A percentile compares a stretch with the other conserved stretches of the same genome.
Conservation (phyloP, 2,888 invertebrate species). For the Ectropis crepuscularia region DNA sequence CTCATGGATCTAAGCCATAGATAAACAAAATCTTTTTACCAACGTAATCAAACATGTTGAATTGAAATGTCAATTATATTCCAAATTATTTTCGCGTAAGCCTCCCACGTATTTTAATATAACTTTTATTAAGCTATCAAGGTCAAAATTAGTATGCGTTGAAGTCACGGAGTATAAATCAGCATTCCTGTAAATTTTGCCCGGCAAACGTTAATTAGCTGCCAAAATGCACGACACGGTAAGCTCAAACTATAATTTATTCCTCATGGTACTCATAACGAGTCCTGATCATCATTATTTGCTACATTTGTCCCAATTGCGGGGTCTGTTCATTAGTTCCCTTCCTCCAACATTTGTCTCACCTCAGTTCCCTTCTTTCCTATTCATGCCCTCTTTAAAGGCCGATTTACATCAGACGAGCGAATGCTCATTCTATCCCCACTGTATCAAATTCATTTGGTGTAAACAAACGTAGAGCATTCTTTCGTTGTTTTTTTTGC, state of each 20-base stretch:
- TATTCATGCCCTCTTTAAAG: too few species aligned
- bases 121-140: slow-evolving; percentile 11
- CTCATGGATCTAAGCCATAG: background rate
- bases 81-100: slow-evolving; percentile 18
- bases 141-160: slow-evolving; percentile 34
- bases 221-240: slow-evolving; percentile 73
- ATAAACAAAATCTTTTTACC: background rate
- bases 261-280: too few species aligned
- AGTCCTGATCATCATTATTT: too few species aligned
- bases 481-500: too few species aligned
- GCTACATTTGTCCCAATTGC: too few species aligned
- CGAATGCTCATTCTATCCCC: too few species aligned
- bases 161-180: slow-evolving; percentile 23
- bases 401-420: too few species aligned
- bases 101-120: slow-evolving; percentile 11
- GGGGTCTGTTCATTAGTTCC: too few species aligned
- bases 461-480: too few species aligned
- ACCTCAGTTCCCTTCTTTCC: too few species aligned
- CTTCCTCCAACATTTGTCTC: too few species aligned
- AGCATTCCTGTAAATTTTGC: slow-evolving; percentile 18
- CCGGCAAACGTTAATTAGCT: slow-evolving; percentile 19
- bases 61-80: slow-evolving; percentile 11
- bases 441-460: too few species aligned
- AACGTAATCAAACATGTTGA: background rate
- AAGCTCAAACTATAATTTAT: slow-evolving; percentile 29